phyloP scores from a whole-genome alignment of 2,113 vertebrate genomes.

The Lichenostomus cassidix region DNA sequence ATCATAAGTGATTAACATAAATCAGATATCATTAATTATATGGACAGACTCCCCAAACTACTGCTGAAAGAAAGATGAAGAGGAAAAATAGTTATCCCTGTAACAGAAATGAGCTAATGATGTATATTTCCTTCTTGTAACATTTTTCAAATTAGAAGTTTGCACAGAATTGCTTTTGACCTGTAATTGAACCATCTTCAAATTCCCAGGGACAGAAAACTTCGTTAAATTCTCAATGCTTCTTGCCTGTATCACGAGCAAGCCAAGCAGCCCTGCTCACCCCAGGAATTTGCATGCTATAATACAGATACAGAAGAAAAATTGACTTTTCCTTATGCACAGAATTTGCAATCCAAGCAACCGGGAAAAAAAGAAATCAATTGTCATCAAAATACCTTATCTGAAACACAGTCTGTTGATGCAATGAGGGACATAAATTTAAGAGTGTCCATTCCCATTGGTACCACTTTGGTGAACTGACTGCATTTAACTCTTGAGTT shows the following conservation, averaged over 20 bases:
- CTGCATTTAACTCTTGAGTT: not conserved
- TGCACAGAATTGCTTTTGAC: slow-evolving; percentile 18
- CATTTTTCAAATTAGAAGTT: slow-evolving; percentile 37
- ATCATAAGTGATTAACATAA: slow-evolving; percentile 47
- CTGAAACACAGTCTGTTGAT: not conserved
- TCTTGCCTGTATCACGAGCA: not conserved
- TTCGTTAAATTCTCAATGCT: not conserved
- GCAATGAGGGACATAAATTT: not conserved
- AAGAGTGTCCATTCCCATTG: not conserved
- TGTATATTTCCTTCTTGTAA: slow-evolving; percentile 38
- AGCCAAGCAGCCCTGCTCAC: not conserved
- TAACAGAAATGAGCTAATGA: slow-evolving; percentile 32
- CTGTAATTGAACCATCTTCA: slow-evolving; percentile 26
- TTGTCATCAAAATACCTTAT: not conserved
- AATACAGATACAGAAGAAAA: not conserved
- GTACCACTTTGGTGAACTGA: not conserved
- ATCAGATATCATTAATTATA: slow-evolving; percentile 54
- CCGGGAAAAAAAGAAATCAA: not conserved
- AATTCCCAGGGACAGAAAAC: slow-evolving; percentile 14
- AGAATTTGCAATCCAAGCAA: not conserved
- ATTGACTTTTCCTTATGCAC: not conserved
- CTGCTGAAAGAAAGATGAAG: slow-evolving; percentile 46
- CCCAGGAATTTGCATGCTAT: not conserved
- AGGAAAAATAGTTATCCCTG: not conserved
- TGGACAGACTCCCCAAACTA: slow-evolving; percentile 32